Evolutionary conservation across 2,797 vertebrate species (phyloP).

Genomic region (Nothura maculosa): DNA sequence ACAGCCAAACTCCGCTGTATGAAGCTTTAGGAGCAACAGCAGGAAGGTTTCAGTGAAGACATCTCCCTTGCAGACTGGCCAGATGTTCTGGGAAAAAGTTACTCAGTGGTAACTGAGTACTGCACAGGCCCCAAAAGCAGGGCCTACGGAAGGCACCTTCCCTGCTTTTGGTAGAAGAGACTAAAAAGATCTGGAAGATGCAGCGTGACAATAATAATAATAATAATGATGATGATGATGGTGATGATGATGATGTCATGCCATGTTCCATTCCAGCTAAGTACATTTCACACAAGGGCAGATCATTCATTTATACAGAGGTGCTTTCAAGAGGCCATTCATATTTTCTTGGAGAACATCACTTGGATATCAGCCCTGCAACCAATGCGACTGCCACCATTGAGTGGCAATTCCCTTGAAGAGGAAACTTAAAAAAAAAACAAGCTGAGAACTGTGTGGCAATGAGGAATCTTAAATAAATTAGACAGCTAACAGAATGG

Average conservation of each 20-base stretch:
- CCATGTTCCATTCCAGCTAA: not conserved
- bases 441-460: not conserved
- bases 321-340: not conserved
- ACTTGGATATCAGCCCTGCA: not conserved
- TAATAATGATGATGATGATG: not conserved
- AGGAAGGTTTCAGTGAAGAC: not conserved
- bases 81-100: not conserved
- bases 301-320: not conserved
- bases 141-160: not conserved
- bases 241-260: not conserved
- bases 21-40: not conserved
- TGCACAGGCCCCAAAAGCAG: not conserved
- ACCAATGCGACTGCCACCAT: not conserved
- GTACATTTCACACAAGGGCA: not conserved
- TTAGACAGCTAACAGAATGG: constrained; percentile 18
- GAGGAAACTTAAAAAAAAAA: not conserved
- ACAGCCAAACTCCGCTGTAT: not conserved
- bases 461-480: constrained; percentile 30
- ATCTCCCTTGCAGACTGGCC: not conserved
- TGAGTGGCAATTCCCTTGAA: not conserved
- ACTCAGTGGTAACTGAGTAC: not conserved
- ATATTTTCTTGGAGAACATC: not conserved
- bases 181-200: rapidly evolving
- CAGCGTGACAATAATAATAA: not conserved
- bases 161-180: not conserved